These are phyloP conservation scores for Callimorpha dominula DNA, from an alignment of 2,888 invertebrate species.

Conservation along the genomic window DNA sequence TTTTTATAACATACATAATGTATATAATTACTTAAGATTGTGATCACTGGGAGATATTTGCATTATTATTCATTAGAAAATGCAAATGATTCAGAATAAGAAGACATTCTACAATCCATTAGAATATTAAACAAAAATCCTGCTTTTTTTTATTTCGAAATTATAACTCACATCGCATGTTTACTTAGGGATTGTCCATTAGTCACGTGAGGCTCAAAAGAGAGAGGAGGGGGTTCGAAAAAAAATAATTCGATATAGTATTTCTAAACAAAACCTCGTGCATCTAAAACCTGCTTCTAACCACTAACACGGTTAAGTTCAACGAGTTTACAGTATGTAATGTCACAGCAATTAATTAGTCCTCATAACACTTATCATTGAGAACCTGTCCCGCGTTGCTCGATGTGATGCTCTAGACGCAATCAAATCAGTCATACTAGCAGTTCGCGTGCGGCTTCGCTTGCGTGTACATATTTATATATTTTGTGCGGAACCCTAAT, in stretches of 20 bases:
- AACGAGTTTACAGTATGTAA: slow-evolving; percentile 46
- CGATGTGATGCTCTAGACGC: slow-evolving; percentile 63
- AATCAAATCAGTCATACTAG: slow-evolving; percentile 45
- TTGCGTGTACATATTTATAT: no score
- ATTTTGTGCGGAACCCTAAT: no score
- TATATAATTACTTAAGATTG: neutral
- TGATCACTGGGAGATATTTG: neutral
- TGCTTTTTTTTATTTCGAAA: neutral
- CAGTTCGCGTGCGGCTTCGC: no score
- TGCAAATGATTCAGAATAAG: neutral
- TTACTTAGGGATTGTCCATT: neutral
- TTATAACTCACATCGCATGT: neutral
- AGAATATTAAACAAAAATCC: neutral
- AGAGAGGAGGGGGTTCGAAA: no score
- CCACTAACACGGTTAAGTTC: slow-evolving; percentile 17
- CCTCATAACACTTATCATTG: slow-evolving; percentile 65
- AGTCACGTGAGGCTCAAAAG: no score
- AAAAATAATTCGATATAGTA: neutral
- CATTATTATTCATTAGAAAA: neutral
- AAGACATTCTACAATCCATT: neutral
- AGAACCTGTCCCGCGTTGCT: slow-evolving; percentile 68
- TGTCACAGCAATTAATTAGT: slow-evolving; percentile 65
- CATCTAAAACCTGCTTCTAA: slow-evolving; percentile 4
- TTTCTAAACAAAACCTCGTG: neutral
- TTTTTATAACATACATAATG: neutral